Evolutionary conservation across 2,797 vertebrate species (phyloP), one percentile per base, ranked within the genome.

Genomic region (Clamator glandarius): DNA sequence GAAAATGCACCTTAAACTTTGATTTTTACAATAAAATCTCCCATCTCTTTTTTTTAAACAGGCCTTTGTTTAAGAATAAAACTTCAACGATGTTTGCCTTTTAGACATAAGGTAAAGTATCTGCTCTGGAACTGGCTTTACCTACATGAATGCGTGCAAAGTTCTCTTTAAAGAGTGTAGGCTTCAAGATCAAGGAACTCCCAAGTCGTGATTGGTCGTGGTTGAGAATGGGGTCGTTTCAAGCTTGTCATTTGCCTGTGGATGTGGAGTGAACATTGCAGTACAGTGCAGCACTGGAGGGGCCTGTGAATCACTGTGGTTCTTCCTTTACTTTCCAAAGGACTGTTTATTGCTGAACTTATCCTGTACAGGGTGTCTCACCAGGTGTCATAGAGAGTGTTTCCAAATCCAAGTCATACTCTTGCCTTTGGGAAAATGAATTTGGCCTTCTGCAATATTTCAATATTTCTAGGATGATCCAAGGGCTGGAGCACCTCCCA

Each of bases 51-150:
- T 88, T 8, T 84, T 50, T 61, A 9, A 36, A 46, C 98, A 99
- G 99, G 99, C 76, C 98, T 99, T n/a, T 99, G 99, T 90, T 97
- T 99, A 96, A 98, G 99, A 95, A 98, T 99, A 82, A 99, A 99
- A 94, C 98, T 99, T 90, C 99, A 99, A 97, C 97, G 99, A 58
- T 99, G 98, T 97, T 97, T 99, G 93, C 99, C 99, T 2, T 99
- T 99, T 89, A 99, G 99, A 97, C 99, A 99, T 89, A 99, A 99
- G 99, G 99, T 99, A 98, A 98, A 97, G 70, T 87, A 58, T 42
- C 74, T 44, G 21, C 4, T 62, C 48, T 87, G 52, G n/a, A 80
- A 16, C 42, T 55, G 24, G 2, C 7, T 73, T 36, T 33, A 72
- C 8, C 25, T 11, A 3, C 26, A 0, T 4, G 35, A 26, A 9